Evolutionary conservation across 92 coral and sea anemone genomes (phyloP).

Genomic region (Paragorgia papillata): DNA sequence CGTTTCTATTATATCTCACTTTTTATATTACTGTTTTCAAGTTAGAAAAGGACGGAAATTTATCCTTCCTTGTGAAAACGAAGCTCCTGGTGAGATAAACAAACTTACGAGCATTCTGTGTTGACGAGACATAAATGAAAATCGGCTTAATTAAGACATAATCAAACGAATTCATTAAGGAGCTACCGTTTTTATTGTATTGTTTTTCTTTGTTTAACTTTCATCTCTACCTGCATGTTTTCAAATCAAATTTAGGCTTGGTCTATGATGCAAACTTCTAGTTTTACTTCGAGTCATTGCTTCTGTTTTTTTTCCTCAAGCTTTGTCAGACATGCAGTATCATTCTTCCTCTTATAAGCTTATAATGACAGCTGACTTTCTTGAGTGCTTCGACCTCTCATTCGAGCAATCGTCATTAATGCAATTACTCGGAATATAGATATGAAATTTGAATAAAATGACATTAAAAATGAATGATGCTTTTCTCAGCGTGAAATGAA

Average conservation of each 20-base stretch:
- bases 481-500: conserved; percentile 11
- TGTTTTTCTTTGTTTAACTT: conserved; percentile 50
- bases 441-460: conserved; percentile 19
- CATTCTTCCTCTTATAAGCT: conserved; percentile 1
- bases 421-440: conserved; percentile 36
- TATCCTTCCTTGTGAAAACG: not conserved
- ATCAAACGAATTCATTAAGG: conserved; percentile 46
- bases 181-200: conserved; percentile 47
- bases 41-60: not conserved
- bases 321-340: not conserved
- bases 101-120: conserved; percentile 31
- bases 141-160: conserved; percentile 51
- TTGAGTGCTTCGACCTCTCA: conserved; percentile 34
- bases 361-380: conserved; percentile 22
- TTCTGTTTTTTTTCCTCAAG: conserved; percentile 1
- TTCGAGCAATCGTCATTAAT: conserved; percentile 45
- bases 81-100: conserved; percentile 40
- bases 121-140: conserved; percentile 46
- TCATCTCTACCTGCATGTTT: conserved; percentile 18
- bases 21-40: not conserved
- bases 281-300: not conserved
- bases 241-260: conserved; percentile 2
- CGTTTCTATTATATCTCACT: no score
- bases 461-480: conserved; percentile 6
- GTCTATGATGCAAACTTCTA: not conserved